Base-by-base conservation (phyloP, 2,797 vertebrate species). In the Mallotus villosus region DNA sequence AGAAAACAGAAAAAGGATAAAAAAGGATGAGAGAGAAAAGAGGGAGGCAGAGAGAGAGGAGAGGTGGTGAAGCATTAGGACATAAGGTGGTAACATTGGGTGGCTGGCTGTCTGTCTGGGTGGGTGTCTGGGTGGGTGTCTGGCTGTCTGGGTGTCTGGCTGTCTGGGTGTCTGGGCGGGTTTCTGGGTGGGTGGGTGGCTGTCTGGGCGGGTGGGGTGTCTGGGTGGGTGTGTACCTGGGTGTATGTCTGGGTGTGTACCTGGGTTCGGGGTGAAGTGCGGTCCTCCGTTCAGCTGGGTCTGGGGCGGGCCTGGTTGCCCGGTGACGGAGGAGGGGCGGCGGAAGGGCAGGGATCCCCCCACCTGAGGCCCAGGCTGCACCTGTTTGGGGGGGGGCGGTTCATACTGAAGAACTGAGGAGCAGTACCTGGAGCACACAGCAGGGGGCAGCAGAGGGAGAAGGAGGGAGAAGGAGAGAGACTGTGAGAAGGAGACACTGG, bases 341-440 rank as follows among this genome's bases (percentile, higher is more conserved):
- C 97, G 94, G 71, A 96, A 99, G 0, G 97, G 97, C 90, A 99
- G 88, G 0, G 97, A 98, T 8, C 97, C 97, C 25, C 97, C 97
- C 71, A 96, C 96, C 74, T 94, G 93, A 1, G 94, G 91, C 62
- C 94, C 94, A 12, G 41, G 41, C 11, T 14, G 41, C 41, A 46
- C 41, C 41, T 46, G 41, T 21, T 84, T n/a, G n/a, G 89, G 0
- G 91, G 87, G 5, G 96, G 96, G 75, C 97, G 94, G 83, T 98
- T 99, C 97, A 98, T 99, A 91, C 97, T 99, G 93, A 96, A 98
- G 91, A 99, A 99, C 91, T 99, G 97, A 82, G 97, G 92, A 1
- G 95, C 94, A 77, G 96, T 94, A 77, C 95, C 96, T 97, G 81
- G 27, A 79, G 65, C 63, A 16, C 68, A 57, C 11, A 71, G 49